phyloP scores from a whole-genome alignment of 2,888 invertebrate genomes.

The Diadromus collaris region DNA sequence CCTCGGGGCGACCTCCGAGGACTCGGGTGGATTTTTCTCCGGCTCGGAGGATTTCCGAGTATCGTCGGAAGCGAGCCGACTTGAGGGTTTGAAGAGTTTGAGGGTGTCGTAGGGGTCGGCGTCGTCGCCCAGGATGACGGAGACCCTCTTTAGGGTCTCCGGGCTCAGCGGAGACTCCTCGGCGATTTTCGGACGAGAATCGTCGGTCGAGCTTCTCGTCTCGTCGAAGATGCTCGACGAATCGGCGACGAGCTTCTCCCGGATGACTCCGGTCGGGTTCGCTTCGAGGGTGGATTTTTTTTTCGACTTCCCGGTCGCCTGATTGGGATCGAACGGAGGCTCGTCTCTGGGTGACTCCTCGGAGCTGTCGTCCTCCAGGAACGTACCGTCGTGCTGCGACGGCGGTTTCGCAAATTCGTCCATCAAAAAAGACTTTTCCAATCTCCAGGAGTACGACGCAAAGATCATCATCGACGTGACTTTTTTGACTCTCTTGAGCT shows the following conservation, averaged over 20 bases:
- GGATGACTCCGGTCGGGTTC: too few species aligned
- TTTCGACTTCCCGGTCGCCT: too few species aligned
- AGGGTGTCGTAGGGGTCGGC: conserved; percentile 76
- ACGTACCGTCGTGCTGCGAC: conserved; percentile 81
- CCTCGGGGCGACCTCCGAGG: conserved; percentile 54
- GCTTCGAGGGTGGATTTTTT: too few species aligned
- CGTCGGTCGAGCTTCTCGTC: conserved; percentile 13
- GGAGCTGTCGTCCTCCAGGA: conserved; percentile 78
- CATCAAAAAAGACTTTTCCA: conserved; percentile 95
- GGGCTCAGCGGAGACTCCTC: conserved; percentile 59
- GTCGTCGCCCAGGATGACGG: conserved; percentile 69
- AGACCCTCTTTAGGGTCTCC: conserved; percentile 69
- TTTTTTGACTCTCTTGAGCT: conserved; percentile 91
- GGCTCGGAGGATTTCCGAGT: not conserved
- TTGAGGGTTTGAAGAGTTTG: conserved; percentile 74
- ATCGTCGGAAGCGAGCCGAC: conserved; percentile 10
- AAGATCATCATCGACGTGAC: conserved; percentile 91
- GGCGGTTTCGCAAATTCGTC: conserved; percentile 92
- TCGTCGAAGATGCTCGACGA: conserved; percentile 43
- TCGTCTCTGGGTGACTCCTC: not conserved
- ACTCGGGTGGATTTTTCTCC: conserved; percentile 60
- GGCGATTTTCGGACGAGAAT: conserved; percentile 29
- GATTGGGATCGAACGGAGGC: too few species aligned
- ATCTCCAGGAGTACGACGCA: conserved; percentile 93
- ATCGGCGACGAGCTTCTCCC: too few species aligned